Evolutionary conservation across 2,888 invertebrate genomes (phyloP), one percentile per base, ranked within the genome.

Genomic region (Ichneumoninae sp.): DNA sequence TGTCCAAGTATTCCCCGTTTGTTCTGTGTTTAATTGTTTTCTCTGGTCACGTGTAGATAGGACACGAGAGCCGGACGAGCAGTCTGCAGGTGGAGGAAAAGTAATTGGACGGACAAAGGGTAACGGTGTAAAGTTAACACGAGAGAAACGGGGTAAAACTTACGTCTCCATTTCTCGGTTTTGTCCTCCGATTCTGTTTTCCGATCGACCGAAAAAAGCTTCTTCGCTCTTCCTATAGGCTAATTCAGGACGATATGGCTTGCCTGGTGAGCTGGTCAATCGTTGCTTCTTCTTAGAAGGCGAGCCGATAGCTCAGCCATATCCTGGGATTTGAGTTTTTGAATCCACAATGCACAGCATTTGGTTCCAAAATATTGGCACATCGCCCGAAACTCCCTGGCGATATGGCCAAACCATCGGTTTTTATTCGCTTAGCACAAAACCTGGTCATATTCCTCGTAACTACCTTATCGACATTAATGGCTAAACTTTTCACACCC

Each of bases 41-140:
- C 79, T 79, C 75, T 84, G 84, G 81, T 81, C 81, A 82, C 81
- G 84, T 82, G 81, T 65, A 82, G 84, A 84, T 84, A 70, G 60
- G 36, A 66, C 44, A 40, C 65, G 75, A 75, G 75, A 65, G 50
- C 68, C 40, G 66, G 50, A 68, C 68, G 36, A 50, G 57, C 66
- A 69, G 22, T 1, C 36, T 26, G 66, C 22, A 70, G 57, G 52
- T 66, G 52, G 75, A 78, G 78, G 22, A 78, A 82, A 78, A 84
- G 74, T 81, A 79, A 84, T 84, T 84, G 79, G 81, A 81, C 54
- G 79, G 54, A 79, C 75, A 79, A 78, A 75, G 79, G 82, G 65
- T 47, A 70, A 70, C 62, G 50, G 22, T 4, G 10, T 68, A 19
- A n/a, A 19, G 19, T 50, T 68, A 13, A 44, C 44, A 47, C 33